phyloP scores from a whole-genome alignment of 2,888 invertebrate genomes.

The Neoaliturus tenellus region DNA sequence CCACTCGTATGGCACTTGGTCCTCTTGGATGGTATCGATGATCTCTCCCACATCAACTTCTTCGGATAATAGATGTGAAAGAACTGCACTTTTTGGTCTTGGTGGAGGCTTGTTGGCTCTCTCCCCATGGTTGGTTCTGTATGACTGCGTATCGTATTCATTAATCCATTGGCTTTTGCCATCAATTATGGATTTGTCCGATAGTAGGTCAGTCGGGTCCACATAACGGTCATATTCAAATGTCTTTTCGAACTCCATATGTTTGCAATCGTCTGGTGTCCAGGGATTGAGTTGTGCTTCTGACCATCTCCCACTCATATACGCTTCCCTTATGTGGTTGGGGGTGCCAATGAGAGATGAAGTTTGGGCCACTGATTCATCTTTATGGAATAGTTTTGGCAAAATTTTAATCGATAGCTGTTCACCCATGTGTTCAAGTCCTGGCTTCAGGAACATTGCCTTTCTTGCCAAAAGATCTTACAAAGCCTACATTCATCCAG shows the following conservation, averaged over 20 bases:
- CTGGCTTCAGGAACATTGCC: background rate
- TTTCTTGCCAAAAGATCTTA: background rate
- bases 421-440: background rate
- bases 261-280: background rate
- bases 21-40: background rate
- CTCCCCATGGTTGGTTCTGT: background rate
- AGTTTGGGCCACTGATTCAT: too few species aligned
- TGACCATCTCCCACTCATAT: too few species aligned
- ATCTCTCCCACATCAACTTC: background rate
- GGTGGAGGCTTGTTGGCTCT: too few species aligned
- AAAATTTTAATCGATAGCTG: too few species aligned
- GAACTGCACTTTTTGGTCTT: too few species aligned
- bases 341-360: too few species aligned
- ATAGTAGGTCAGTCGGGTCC: background rate
- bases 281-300: too few species aligned
- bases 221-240: background rate
- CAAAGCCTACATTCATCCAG: too few species aligned
- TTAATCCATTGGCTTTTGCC: background rate
- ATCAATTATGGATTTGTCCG: background rate
- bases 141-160: background rate
- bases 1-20: background rate
- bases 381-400: too few species aligned
- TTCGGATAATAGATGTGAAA: background rate
- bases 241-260: background rate
- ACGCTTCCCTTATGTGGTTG: too few species aligned